phyloP scores from a whole-genome alignment of 1,140 invertebrate species.

The Drosophila bifasciata region DNA sequence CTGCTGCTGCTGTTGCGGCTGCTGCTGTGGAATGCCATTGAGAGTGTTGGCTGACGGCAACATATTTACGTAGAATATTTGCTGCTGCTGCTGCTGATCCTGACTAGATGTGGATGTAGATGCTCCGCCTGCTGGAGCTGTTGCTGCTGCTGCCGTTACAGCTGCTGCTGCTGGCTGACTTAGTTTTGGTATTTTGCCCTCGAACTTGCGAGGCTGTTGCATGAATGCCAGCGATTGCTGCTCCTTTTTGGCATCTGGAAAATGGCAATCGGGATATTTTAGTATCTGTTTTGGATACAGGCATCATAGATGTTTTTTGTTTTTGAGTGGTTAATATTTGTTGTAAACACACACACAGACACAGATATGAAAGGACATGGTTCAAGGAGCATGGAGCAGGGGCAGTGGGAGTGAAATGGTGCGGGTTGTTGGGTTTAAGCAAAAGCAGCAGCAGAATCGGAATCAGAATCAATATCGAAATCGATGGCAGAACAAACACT shows the following conservation, averaged over 20 bases:
- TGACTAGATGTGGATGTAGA: constrained; percentile 69
- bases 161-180: constrained; percentile 67
- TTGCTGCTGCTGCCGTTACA: constrained; percentile 49
- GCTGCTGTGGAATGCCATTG: constrained; percentile 79
- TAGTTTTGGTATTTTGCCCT: constrained; percentile 83
- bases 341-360: constrained; percentile 51
- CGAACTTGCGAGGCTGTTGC: constrained; percentile 79
- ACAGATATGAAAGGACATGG: constrained; percentile 12
- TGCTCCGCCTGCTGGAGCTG: constrained; percentile 84
- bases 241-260: constrained; percentile 78
- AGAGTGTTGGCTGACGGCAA: constrained; percentile 78
- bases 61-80: constrained; percentile 70
- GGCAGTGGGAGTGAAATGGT: constrained; percentile 7
- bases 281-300: constrained; percentile 21
- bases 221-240: constrained; percentile 71
- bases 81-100: constrained; percentile 45
- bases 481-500: constrained; percentile 34
- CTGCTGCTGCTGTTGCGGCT: constrained; percentile 52
- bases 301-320: constrained; percentile 18
- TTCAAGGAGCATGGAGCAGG: not conserved
- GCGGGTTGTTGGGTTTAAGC: constrained; percentile 7
- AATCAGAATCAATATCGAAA: constrained; percentile 16
- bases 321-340: constrained; percentile 30
- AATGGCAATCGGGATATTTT: constrained; percentile 52
- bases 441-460: constrained; percentile 26